phyloP scores from a whole-genome alignment of 2,113 vertebrate genomes.

The Charina bottae region DNA sequence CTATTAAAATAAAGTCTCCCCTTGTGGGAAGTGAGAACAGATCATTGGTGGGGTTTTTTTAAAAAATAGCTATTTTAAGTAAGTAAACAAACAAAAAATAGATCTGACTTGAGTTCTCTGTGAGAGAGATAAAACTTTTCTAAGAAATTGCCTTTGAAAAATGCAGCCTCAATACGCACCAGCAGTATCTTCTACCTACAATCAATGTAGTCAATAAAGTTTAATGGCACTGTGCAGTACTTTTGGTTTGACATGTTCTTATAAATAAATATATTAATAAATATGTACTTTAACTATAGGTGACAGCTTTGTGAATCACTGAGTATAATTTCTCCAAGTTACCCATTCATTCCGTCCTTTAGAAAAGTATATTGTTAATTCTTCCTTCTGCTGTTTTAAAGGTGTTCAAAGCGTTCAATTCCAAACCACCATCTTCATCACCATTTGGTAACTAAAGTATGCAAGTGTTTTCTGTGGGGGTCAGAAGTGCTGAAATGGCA shows the following conservation, averaged over 20 bases:
- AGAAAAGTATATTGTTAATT: neutral
- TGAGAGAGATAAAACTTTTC: conserved; percentile 49
- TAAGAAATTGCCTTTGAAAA: conserved; percentile 6
- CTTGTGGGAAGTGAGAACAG: neutral
- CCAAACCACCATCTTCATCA: conserved; percentile 71
- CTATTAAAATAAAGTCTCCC: conserved; percentile 42
- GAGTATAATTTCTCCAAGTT: conserved; percentile 33
- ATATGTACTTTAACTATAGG: conserved; percentile 19
- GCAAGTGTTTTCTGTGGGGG: neutral
- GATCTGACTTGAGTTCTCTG: conserved; percentile 32
- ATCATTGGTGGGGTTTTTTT: neutral
- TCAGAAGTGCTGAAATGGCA: neutral
- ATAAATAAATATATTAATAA: neutral
- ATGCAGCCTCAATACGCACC: neutral
- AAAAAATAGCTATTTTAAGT: neutral
- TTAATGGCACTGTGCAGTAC: conserved; percentile 7
- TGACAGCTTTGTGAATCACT: conserved; percentile 49
- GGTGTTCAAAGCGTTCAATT: conserved; percentile 61
- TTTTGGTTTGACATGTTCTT: conserved; percentile 1
- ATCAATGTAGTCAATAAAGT: neutral
- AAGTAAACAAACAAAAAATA: conserved; percentile 24
- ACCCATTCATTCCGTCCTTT: neutral
- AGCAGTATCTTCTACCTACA: conserved; percentile 28
- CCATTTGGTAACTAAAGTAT: conserved; percentile 62
- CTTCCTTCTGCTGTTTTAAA: too few relatives aligned